Evolutionary conservation across 2,888 invertebrate species (phyloP).

Genomic region (Panorpa germanica): DNA sequence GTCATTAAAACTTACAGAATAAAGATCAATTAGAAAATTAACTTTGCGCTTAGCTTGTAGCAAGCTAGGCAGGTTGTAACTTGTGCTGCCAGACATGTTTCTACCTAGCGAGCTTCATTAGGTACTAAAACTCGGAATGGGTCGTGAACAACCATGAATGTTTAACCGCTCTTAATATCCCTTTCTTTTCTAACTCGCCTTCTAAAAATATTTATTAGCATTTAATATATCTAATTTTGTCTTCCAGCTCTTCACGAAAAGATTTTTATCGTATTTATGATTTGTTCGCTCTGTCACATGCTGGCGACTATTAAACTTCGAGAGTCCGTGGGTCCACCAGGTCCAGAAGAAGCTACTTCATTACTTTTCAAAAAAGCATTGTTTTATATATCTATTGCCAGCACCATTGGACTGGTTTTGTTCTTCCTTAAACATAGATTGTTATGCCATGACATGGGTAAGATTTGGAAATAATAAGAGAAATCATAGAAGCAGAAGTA

Average conservation of each 20-base stretch:
- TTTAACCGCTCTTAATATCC: too few species aligned
- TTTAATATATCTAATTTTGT: slow-evolving; percentile 9
- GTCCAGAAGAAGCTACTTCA: slow-evolving; percentile 26
- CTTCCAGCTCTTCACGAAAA: slow-evolving; percentile 73
- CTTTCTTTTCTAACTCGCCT: too few species aligned
- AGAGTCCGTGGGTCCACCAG: slow-evolving; percentile 16
- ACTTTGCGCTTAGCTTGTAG: too few species aligned
- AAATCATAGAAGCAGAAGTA: background rate
- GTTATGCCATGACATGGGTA: slow-evolving; percentile 78
- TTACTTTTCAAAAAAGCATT: slow-evolving; percentile 51
- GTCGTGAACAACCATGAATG: too few species aligned
- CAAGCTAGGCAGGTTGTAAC: too few species aligned
- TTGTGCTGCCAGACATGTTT: too few species aligned
- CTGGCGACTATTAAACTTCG: slow-evolving; percentile 43
- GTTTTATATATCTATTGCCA: slow-evolving; percentile 54
- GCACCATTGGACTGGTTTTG: slow-evolving; percentile 65
- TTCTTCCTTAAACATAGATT: slow-evolving; percentile 82
- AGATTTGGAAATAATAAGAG: slow-evolving; percentile 18
- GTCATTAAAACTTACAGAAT: too few species aligned
- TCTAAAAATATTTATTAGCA: too few species aligned
- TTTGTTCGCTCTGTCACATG: slow-evolving; percentile 71
- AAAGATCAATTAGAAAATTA: too few species aligned
- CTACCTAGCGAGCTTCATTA: too few species aligned
- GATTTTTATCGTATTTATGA: slow-evolving; percentile 81
- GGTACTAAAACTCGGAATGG: too few species aligned